phyloP scores from a whole-genome alignment of 2,113 vertebrate genomes.

The Thryonomys swinderianus region DNA sequence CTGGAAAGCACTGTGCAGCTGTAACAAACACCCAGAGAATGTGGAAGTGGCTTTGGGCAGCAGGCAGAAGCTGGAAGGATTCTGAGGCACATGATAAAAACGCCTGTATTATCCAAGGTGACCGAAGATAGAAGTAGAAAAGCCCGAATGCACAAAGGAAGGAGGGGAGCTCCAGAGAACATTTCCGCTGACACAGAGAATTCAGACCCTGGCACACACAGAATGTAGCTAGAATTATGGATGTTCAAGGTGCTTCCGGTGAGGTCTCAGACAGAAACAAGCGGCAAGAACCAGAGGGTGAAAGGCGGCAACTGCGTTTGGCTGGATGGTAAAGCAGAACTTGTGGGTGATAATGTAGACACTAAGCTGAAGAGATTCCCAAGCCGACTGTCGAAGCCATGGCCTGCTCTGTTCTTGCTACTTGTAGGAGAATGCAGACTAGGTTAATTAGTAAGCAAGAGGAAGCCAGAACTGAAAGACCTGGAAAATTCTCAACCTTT shows the following conservation, averaged over 20 bases:
- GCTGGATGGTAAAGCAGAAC: background rate
- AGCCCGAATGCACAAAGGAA: background rate
- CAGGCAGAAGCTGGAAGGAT: background rate
- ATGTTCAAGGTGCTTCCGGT: background rate
- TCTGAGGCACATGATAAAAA: background rate
- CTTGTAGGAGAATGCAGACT: background rate
- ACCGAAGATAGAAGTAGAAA: background rate
- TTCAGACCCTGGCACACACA: background rate
- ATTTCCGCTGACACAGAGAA: background rate
- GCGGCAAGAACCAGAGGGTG: background rate
- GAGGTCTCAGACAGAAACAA: background rate
- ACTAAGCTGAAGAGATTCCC: background rate
- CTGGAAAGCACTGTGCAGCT: background rate
- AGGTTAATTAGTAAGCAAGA: background rate
- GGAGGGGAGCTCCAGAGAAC: background rate
- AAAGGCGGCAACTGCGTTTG: background rate
- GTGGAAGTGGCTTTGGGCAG: background rate
- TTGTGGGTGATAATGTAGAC: background rate
- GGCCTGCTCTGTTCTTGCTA: background rate
- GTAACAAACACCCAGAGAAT: background rate
- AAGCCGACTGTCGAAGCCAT: background rate
- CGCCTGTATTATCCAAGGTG: background rate
- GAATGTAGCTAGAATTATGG: background rate
- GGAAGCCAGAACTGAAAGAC: background rate
- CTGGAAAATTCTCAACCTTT: background rate